Percentiles rank a stretch among this genome's conserved stretches.
phyloP scores from a whole-genome alignment of 2,888 invertebrate species.

The Campaea margaritaria region DNA sequence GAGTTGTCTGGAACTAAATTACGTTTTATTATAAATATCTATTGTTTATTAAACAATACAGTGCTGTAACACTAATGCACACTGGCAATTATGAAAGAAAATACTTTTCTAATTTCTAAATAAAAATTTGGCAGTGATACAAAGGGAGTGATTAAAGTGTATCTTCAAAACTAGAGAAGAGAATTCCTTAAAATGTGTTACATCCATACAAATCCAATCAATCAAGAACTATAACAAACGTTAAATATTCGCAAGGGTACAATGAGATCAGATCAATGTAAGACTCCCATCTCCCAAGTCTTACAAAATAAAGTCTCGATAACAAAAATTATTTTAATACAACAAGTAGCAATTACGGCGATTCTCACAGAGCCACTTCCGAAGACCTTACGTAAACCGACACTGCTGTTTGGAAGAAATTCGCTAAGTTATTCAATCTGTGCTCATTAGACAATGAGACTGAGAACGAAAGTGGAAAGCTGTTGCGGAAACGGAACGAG shows the following conservation, averaged over 20 bases:
- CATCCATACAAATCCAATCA: neutral
- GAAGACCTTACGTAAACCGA: constrained; percentile 69
- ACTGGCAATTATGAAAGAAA: no score
- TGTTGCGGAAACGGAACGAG: constrained; percentile 73
- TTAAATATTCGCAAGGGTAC: no score
- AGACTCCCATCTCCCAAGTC: constrained; percentile 54
- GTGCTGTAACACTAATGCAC: no score
- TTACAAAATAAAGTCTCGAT: constrained; percentile 71
- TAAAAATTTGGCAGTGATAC: no score
- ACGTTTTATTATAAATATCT: no score
- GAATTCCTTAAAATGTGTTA: neutral
- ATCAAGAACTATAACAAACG: neutral
- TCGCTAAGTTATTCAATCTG: constrained; percentile 78
- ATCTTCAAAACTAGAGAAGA: no score
- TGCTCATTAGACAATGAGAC: constrained; percentile 78
- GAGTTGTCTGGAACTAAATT: no score
- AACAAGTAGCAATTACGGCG: constrained; percentile 71
- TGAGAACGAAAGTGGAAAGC: constrained; percentile 82
- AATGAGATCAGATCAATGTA: constrained; percentile 11
- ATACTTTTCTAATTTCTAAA: no score
- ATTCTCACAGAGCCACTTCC: constrained; percentile 69
- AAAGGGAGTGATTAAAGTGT: no score
- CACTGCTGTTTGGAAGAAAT: constrained; percentile 68
- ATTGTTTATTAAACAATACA: no score
- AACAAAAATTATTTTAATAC: constrained; percentile 66